Evolutionary conservation across 2,113 vertebrate species (phyloP), one percentile per base, ranked within the genome.

Genomic region (Ophthalmolycus amberensis): DNA sequence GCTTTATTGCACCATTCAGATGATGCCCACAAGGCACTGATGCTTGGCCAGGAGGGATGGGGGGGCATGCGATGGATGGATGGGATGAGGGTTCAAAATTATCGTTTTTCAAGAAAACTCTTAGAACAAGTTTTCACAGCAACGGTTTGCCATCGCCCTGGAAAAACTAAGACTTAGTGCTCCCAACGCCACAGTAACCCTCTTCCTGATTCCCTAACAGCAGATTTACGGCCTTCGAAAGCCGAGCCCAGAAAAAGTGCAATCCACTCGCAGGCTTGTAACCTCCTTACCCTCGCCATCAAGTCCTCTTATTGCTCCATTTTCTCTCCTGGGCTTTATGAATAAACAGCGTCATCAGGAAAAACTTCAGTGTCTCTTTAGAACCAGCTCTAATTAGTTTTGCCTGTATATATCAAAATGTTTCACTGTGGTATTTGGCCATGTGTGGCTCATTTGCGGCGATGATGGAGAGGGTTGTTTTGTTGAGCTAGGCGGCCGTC

Each of bases 21-120:
- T 78, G 89, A 91, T 93, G 91, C 89, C 93, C 92, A 91, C 88
- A 77, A 90, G 94, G 93, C 71, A 70, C 60, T 77, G 63, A 80
- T 12, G 22, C 77, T 80, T 80, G 42, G 74, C 70, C 85, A 56
- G 68, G 65, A 80, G 62, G 84, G 77, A 69, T 65, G 67, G 77
- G 20, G 56, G 81, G 76, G 16, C 54, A 38, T 44, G 50, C 1
- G 16, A 68, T 0, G 56, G 42, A 71, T 22, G 77, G 34, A 52
- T 65, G 59, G 78, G 68, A 71, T 71, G 74, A 76, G 62, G 66
- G 82, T 85, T 80, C 84, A 89, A 87, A 89, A 86, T 88, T 71
- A 94, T 93, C 58, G 83, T 94, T 95, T 95, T 94, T 94, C 92
- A 94, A 90, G 87, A 94, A 87, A 80, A 73, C 88, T 89, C 84